Percentiles rank a stretch among this genome's conserved stretches.
Conservation (phyloP, 53 echinoderm and acorn worm species). For the Echinarachnius parma region DNA sequence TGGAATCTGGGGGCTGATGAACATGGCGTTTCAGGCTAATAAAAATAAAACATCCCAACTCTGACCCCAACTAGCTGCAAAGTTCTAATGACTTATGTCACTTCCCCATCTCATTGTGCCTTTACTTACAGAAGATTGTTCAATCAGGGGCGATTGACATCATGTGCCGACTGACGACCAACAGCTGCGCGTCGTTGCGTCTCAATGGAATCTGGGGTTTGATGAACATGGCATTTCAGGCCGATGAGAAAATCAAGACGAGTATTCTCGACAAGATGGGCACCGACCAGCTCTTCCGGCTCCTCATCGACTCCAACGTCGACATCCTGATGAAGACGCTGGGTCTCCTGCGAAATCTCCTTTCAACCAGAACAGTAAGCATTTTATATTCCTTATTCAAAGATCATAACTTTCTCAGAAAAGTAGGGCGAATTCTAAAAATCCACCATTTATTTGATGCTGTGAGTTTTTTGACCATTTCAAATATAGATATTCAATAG, state of each 20-base stretch:
- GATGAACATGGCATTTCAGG: conserved; percentile 99
- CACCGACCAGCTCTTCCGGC: conserved; percentile 82
- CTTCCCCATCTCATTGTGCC: too few relatives aligned
- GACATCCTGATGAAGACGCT: conserved; percentile 97
- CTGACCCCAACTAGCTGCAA: too few relatives aligned
- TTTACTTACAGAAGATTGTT: conserved; percentile 91
- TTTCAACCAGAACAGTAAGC: conserved; percentile 84
- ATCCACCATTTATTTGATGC: neutral
- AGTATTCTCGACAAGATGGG: conserved; percentile 77
- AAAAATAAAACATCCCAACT: too few relatives aligned
- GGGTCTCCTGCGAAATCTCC: conserved; percentile 86
- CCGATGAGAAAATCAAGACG: conserved; percentile 92
- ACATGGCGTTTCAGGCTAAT: too few relatives aligned
- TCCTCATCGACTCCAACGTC: conserved; percentile 87
- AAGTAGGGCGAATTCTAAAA: neutral
- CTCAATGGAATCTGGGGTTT: conserved; percentile 98
- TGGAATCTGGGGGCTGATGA: too few relatives aligned
- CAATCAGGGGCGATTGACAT: conserved; percentile 86
- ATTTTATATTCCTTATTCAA: neutral
- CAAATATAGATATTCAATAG: too few relatives aligned
- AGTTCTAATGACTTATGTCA: too few relatives aligned
- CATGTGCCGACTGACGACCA: conserved; percentile 81
- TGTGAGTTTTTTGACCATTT: too few relatives aligned
- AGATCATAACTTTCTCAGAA: neutral
- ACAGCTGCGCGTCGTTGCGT: conserved; percentile 66